These are phyloP conservation scores for Yponomeuta malinellus DNA, from an alignment of 2,888 invertebrate species.

Conservation along the genomic window DNA sequence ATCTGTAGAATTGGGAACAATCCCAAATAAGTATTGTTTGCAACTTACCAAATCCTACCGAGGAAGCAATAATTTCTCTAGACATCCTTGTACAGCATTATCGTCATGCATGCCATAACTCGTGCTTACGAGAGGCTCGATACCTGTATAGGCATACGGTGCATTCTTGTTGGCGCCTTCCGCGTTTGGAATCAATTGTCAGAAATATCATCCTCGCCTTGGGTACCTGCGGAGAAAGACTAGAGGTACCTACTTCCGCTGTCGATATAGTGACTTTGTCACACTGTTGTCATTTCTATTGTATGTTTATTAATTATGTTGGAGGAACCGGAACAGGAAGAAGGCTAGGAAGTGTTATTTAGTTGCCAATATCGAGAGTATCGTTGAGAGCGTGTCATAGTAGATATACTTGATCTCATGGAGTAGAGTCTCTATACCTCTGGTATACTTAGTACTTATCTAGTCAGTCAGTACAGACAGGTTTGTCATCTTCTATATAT, in stretches of 20 bases:
- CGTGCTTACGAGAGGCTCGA: constrained; percentile 1
- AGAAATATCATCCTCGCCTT: neutral
- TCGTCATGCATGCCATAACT: constrained; percentile 2
- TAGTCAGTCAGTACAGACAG: too few species aligned
- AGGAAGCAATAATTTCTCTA: neutral
- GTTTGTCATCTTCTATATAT: too few species aligned
- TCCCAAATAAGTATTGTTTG: too few species aligned
- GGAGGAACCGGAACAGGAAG: too few species aligned
- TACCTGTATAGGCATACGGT: neutral
- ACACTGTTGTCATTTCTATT: neutral
- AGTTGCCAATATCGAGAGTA: too few species aligned
- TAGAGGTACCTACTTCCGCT: neutral
- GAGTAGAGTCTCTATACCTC: too few species aligned
- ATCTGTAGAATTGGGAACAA: too few species aligned
- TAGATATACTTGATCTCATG: too few species aligned
- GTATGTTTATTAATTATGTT: neutral
- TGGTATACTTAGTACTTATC: too few species aligned
- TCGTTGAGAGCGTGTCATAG: too few species aligned
- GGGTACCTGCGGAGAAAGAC: neutral
- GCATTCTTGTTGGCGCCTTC: constrained; percentile 1
- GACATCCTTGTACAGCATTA: constrained; percentile 1
- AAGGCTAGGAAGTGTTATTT: too few species aligned
- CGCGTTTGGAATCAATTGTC: constrained; percentile 2
- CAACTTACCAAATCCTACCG: neutral
- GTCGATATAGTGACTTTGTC: neutral